Evolutionary conservation across 1,140 invertebrate species (phyloP).

Genomic region (Saxidomus purpurata): DNA sequence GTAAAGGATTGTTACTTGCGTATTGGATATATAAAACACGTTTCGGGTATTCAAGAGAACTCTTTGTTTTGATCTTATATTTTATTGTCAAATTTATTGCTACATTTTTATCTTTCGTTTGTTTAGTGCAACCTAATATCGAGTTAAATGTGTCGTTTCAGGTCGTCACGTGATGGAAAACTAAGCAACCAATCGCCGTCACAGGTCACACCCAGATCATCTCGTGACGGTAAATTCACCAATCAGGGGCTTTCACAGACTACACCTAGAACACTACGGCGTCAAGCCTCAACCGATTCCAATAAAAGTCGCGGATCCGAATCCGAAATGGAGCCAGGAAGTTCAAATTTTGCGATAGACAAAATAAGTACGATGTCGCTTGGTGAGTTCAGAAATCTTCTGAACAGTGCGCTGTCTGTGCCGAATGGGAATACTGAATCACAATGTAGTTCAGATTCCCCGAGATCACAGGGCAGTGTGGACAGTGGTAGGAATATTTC

Average conservation of each 20-base stretch:
- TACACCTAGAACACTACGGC: slow-evolving; percentile 14
- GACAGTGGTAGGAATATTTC: slow-evolving; percentile 69
- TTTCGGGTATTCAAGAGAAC: no score
- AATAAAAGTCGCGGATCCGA: slow-evolving; percentile 40
- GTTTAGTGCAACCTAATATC: no score
- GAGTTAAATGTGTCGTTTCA: no score
- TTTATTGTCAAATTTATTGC: no score
- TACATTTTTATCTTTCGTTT: no score
- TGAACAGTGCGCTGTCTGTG: slow-evolving; percentile 76
- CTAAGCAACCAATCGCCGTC: slow-evolving; percentile 47
- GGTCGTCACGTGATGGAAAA: slow-evolving; percentile 36
- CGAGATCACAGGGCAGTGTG: slow-evolving; percentile 75
- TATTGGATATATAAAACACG: no score
- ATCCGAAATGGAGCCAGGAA: slow-evolving; percentile 62
- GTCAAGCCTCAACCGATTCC: slow-evolving; percentile 21
- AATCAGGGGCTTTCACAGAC: background rate
- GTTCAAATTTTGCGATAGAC: slow-evolving; percentile 63
- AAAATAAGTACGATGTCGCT: slow-evolving; percentile 82
- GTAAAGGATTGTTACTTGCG: no score
- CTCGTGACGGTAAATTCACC: slow-evolving; percentile 31
- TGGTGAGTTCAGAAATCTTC: slow-evolving; percentile 81
- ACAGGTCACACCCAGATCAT: slow-evolving; percentile 26
- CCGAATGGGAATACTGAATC: slow-evolving; percentile 70
- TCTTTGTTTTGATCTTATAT: no score
- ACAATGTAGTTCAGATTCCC: slow-evolving; percentile 74